These are phyloP conservation scores for Petaurus breviceps DNA, from an alignment of 2,113 vertebrate species.

Conservation along the genomic window DNA sequence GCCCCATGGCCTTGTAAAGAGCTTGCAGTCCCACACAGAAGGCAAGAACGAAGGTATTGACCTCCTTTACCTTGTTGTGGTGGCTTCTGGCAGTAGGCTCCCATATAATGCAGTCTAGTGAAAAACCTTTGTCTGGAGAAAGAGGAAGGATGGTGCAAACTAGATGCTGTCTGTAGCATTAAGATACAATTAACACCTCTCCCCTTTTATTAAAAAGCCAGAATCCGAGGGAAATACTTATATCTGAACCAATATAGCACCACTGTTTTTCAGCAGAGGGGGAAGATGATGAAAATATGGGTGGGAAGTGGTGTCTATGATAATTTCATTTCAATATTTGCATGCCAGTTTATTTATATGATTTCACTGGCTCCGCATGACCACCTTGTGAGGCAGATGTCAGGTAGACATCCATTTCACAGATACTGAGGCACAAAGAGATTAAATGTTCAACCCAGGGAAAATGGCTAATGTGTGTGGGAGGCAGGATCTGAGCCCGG, in stretches of 20 bases:
- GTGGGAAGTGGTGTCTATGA: neutral
- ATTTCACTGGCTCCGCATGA: neutral
- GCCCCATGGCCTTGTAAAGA: neutral
- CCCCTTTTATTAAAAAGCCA: neutral
- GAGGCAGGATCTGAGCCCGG: neutral
- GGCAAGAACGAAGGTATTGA: neutral
- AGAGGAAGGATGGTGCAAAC: neutral
- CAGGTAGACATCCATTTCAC: neutral
- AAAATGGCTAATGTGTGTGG: neutral
- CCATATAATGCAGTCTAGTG: neutral
- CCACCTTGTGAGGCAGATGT: neutral
- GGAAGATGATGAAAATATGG: neutral
- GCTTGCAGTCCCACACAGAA: neutral
- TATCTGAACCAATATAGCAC: neutral
- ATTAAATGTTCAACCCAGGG: neutral
- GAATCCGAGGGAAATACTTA: neutral
- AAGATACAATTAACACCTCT: neutral
- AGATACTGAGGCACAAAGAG: neutral
- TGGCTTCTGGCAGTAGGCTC: neutral
- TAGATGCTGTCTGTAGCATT: neutral
- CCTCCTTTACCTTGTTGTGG: neutral
- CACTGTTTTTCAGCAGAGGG: neutral
- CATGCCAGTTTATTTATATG: neutral
- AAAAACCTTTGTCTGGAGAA: neutral
- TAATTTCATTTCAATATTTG: neutral